Conservation (phyloP, 2,113 vertebrate species). For the Hystrix cristata region DNA sequence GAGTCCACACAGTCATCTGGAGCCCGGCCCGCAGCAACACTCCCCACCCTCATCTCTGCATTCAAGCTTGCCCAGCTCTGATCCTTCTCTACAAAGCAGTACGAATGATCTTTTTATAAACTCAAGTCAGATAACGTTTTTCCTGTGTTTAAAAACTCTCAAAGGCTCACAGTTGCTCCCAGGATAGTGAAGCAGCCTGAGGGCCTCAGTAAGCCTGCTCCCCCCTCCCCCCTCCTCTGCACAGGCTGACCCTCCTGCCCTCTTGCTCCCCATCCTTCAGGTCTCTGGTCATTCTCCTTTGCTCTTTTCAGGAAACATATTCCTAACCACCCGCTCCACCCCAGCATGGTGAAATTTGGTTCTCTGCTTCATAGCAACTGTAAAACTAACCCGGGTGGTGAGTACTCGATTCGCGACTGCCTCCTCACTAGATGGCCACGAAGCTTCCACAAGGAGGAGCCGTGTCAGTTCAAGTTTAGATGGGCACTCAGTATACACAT, state of each 20-base stretch:
- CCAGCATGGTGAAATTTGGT: neutral
- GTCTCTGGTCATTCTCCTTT: neutral
- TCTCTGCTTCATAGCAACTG: neutral
- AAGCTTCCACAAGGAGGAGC: neutral
- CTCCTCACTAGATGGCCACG: neutral
- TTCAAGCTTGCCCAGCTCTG: neutral
- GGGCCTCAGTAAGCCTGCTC: accelerated
- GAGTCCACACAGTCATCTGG: neutral
- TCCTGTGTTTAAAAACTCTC: neutral
- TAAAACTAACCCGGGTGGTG: neutral
- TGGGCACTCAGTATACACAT: neutral
- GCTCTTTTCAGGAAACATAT: neutral
- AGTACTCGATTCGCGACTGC: neutral
- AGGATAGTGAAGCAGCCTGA: neutral
- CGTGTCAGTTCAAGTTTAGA: neutral
- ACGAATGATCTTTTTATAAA: neutral
- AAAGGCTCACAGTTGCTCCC: neutral
- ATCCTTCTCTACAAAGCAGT: neutral
- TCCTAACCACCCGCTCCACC: neutral
- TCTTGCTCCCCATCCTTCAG: neutral
- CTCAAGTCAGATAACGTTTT: neutral
- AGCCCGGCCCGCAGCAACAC: neutral
- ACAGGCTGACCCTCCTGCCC: neutral
- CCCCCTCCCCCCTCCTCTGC: neutral
- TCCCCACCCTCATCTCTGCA: neutral